Base-by-base conservation (phyloP, 92 coral and sea anemone genomes). In the Parazoanthus atlanticus region DNA sequence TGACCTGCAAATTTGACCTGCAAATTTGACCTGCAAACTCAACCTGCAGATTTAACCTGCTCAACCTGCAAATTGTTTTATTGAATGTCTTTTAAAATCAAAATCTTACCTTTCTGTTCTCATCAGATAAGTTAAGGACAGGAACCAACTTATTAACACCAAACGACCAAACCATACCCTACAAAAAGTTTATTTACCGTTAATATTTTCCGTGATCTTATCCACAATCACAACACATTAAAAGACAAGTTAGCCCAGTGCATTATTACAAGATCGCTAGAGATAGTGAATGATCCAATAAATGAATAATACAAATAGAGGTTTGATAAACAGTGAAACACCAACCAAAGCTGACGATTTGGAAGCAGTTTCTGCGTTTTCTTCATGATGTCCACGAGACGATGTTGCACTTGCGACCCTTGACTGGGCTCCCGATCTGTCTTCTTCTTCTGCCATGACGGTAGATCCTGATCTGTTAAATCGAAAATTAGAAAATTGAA, bases 161-260 rank as follows among this genome's bases (percentile, higher is more conserved):
- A 88, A 94, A 97, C 21, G 98, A 91, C 99, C 99, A 97, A 47
- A 93, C 92, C 93, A 97, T 91, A 86, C 94, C 94, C 99, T 97
- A 84, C 25, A 86, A 54, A n/a, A 49, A 84, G 25, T 19, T 5
- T 36, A n/a, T 38, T 36, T 1, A 36, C 23, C 36, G 74, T 54
- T 61, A 82, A 10, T 65, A 11, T 10, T 29, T 32, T 29, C 23
- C 16, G 31, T 19, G 34, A 72, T 33, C 28, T 21, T 25, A 30
- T 41, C 56, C 17, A 47, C 65, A 25, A 25, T 49, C 19, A 34
- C 25, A 2, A 65, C 28, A 10, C 19, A 76, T 12, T 65, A 66
- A 36, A 66, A 36, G 38, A 61, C 34, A 43, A 30, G 3, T 3
- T 61, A 40, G 5, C 23, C 17, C 19, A 6, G 21, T 19, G 19